These are phyloP conservation scores for Cephalotes varians DNA, from an alignment of 2,888 invertebrate species.

Conservation along the genomic window DNA sequence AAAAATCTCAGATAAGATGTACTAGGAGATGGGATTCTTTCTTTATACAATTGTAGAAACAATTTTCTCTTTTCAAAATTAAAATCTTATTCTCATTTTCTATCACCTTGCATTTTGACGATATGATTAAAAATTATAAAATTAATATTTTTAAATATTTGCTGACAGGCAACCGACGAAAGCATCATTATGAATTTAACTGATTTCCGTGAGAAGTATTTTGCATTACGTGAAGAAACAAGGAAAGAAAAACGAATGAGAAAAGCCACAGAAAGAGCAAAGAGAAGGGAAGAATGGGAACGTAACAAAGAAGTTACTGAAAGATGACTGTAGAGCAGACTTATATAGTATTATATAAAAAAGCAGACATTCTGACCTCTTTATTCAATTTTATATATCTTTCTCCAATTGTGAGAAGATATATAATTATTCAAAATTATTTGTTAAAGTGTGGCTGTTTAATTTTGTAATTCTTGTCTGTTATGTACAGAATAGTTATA, in stretches of 20 bases:
- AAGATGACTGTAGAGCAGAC: slow-evolving; percentile 72
- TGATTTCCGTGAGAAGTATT: slow-evolving; percentile 90
- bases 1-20: neutral
- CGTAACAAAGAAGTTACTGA: slow-evolving; percentile 73
- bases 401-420: neutral
- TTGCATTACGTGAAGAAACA: slow-evolving; percentile 89
- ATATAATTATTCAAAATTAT: slow-evolving; percentile 27
- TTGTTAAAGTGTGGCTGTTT: slow-evolving; percentile 38
- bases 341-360: slow-evolving; percentile 57
- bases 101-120: neutral
- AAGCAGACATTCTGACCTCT: slow-evolving; percentile 2
- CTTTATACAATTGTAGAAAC: neutral
- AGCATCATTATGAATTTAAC: slow-evolving; percentile 81
- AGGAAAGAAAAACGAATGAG: slow-evolving; percentile 88
- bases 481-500: slow-evolving; percentile 27
- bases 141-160: slow-evolving; percentile 12
- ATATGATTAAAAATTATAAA: neutral
- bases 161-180: slow-evolving; percentile 73
- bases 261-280: slow-evolving; percentile 85
- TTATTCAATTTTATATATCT: slow-evolving; percentile 38
- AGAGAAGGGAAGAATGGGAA: slow-evolving; percentile 80
- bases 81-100: neutral
- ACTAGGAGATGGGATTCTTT: neutral
- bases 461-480: slow-evolving; percentile 31
- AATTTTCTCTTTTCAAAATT: neutral